Evolutionary conservation across 2,797 vertebrate genomes (phyloP), one percentile per base, ranked within the genome.

Genomic region (Lateolabrax maculatus): DNA sequence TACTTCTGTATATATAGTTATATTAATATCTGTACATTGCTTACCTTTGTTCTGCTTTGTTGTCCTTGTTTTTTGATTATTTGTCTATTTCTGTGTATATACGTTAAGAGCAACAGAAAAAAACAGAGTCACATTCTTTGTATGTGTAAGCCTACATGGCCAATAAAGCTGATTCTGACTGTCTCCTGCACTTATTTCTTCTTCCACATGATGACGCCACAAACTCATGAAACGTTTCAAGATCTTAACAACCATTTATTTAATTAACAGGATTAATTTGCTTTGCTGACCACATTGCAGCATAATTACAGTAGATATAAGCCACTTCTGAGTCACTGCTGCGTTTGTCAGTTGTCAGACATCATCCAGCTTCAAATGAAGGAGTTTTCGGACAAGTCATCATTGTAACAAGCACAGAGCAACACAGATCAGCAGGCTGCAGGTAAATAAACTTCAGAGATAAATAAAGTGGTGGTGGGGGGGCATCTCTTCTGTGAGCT

Each of bases 381-480:
- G 85, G 83, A 92, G 84, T 90, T 94, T 94, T 89, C 67, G 81
- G 92, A 91, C 69, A 85, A 76, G 91, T 90, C 92, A 1, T 95
- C 94, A 95, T 95, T 88, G 74, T 16, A 75, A 90, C 88, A 88
- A 91, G 62, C n/a, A 55, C 90, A 79, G 58, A 81, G 41, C 55
- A 58, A 16, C 71, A 62, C 44, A 74, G 43, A 70, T 51, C 15
- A 53, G 66, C 44, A 53, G 37, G 53, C 6, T 29, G 37, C 21
- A 16, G 6, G 25, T 16, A 18, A 29, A 39, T 9, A 23, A 25
- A 25, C 21, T 5, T 58, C 25, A 60, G 31, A 48, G 41, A 15
- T 60, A 9, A 57, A 34, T 29, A 12, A 44, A n/a, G n/a, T n/a
- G 2, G 15, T 21, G 44, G 12, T 44, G 21, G n/a, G 43, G 12